Base-by-base conservation (phyloP, 2,888 invertebrate genomes). In the Deladenus siricidicola region DNA sequence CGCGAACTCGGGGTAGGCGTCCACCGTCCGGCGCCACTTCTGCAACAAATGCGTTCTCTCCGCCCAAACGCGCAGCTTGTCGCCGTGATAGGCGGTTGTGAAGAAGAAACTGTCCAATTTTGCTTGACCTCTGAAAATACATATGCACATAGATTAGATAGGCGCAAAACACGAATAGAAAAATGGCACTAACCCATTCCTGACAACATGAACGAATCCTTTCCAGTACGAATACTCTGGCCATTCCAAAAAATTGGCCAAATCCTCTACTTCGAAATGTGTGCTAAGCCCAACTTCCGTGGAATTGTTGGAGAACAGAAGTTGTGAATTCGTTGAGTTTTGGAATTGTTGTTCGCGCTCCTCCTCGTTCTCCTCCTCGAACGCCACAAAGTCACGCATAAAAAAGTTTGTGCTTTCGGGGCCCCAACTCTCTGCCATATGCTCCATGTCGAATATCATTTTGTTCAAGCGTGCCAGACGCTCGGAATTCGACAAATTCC, bases 191-290 rank as follows among this genome's bases (percentile, higher is more conserved):
- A 23, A 4, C 28, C 34, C 24, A 23, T 19, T 34, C 19, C 50
- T 21, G 50, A 26, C 8, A 6, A 48, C 19, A 26, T 23, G 50
- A 8, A 74, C 57, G 48, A 72, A 70, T 58, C 72, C 73, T 50
- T 65, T 63, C 74, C 74, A 74, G 57, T 63, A 69, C 24, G 65
- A 45, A 51, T 70, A 71, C 52, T 74, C 74, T 2, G 73, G 73
- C 73, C 73, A 74, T 24, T 67, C 62, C 29, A 74, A 58, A 58
- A 74, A 74, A 55, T 62, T 62, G 19, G 62, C 64, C 23, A 74
- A 30, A 23, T 62, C 59, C 6, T 58, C 56, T 14, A 30, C 54
- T 24, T 49, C 56, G 14, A 60, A 34, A 10, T 14, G 8, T 10
- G 39, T 34, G 39, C 39, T 34, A 34, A 6, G 6, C 39, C 14